phyloP scores from a whole-genome alignment of 2,797 vertebrate genomes.

The Gymnopithys bicolor region DNA sequence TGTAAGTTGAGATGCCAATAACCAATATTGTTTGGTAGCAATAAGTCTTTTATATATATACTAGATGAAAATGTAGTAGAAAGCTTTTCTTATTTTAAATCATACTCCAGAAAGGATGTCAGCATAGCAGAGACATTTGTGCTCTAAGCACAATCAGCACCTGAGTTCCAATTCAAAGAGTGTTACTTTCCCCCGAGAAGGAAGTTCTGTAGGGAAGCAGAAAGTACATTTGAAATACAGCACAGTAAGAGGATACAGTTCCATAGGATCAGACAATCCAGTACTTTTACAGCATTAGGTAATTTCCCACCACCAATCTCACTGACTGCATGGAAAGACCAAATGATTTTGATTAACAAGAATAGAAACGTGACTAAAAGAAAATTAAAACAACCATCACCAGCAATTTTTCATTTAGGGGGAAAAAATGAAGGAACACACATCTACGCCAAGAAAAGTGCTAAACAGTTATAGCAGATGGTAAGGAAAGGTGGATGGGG shows the following conservation, averaged over 20 bases:
- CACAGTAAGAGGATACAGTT: neutral
- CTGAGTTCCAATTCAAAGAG: neutral
- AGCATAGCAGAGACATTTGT: neutral
- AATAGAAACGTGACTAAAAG: neutral
- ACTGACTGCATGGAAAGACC: neutral
- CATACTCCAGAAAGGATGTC: neutral
- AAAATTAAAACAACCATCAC: slow-evolving; percentile 58
- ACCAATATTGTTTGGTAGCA: neutral
- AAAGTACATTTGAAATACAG: neutral
- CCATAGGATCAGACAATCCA: neutral
- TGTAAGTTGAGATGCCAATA: neutral
- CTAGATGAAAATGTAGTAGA: neutral
- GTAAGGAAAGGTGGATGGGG: slow-evolving; percentile 58
- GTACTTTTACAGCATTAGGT: neutral
- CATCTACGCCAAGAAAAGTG: slow-evolving; percentile 47
- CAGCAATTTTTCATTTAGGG: slow-evolving; percentile 23
- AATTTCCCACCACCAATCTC: slow-evolving; percentile 2
- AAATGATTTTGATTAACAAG: slow-evolving; percentile 27
- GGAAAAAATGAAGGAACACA: slow-evolving; percentile 47
- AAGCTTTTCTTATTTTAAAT: neutral
- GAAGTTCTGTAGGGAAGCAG: neutral
- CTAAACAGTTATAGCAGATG: slow-evolving; percentile 63
- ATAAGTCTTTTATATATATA: neutral
- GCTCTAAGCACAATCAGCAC: neutral
- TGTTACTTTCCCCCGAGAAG: neutral